Base-by-base conservation (phyloP, 2,113 vertebrate genomes). In the Polyodon spathula region DNA sequence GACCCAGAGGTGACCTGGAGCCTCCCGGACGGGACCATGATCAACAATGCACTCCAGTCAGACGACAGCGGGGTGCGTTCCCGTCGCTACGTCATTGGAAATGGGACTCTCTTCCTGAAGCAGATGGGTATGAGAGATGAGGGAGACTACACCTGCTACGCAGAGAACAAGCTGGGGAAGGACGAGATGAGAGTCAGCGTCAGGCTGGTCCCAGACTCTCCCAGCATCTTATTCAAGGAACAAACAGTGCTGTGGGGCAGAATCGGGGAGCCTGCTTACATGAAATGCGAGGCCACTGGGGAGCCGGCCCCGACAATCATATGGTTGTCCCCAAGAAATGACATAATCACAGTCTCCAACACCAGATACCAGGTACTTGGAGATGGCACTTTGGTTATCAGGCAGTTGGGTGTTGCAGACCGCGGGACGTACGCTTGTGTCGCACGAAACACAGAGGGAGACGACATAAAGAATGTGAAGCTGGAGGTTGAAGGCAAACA, bases 1-100 rank as follows among this genome's bases (percentile, higher is more conserved):
- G 74, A 86, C 61, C 87, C 86, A 41, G 80, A 86, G 2, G 81
- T 89, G 52, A 83, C 79, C 54, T 89, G 87, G 87, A 81, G 81
- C 66, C 81, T 88, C 5, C 87, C 86, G 16, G 87, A 87, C 72
- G 87, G 86, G 61, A 88, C 86, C 14, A 63, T 85, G 58, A 78
- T 86, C 65, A 88, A 84, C 74, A 86, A 85, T 0, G 85, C 78
- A 5, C 78, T 85, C 54, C 86, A 86, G 37, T 85, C 82, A 3
- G 84, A 86, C 27, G 82, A 85, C 72, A 87, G 76, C 0, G 79
- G 86, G 43, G 54, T 69, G 17, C 78, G 77, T 10, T 80, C 55
- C 6, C 78, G 76, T 6, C 84, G 81, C 59, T 88, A 81, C 63
- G 67, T 86, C 39, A 84, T 86, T 46, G 81, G 66, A 27, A 89